Evolutionary conservation across 1,140 invertebrate genomes (phyloP).

Genomic region (Anastatus disparis): DNA sequence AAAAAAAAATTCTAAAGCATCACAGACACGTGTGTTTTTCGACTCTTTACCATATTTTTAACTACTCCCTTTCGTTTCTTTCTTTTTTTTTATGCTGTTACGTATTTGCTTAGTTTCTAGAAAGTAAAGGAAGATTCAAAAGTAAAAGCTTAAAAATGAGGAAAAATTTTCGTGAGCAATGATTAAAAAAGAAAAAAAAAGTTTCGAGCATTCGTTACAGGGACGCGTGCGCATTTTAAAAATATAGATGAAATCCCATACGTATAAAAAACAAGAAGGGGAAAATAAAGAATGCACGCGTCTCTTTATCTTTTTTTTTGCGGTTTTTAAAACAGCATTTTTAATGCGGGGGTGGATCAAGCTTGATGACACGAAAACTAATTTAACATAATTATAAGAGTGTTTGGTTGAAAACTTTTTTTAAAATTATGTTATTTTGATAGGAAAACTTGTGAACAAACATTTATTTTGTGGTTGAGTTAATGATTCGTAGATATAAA

Average conservation of each 20-base stretch:
- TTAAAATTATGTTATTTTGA: too few species aligned
- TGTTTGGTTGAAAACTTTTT: too few species aligned
- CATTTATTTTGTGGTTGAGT: background rate
- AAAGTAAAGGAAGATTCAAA: slow-evolving; percentile 1
- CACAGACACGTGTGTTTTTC: background rate
- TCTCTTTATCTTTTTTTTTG: background rate
- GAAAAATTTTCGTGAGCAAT: too few species aligned
- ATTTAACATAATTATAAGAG: slow-evolving; percentile 1
- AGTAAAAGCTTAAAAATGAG: background rate
- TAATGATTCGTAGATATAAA: too few species aligned
- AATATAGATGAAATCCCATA: slow-evolving; percentile 15
- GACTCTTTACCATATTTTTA: slow-evolving; percentile 33
- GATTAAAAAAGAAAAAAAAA: background rate
- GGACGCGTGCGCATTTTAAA: slow-evolving; percentile 1
- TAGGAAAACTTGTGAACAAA: too few species aligned
- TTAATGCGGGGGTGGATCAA: background rate
- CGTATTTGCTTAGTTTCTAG: slow-evolving; percentile 5
- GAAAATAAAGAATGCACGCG: background rate
- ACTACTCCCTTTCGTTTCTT: slow-evolving; percentile 2
- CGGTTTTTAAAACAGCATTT: background rate
- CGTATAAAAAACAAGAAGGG: background rate
- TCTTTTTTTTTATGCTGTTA: background rate
- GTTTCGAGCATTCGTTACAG: slow-evolving; percentile 9
- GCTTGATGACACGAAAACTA: background rate
- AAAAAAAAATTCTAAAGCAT: slow-evolving; percentile 1